Percentiles rank a stretch among this genome's conserved stretches.
Evolutionary conservation across 2,888 invertebrate genomes (phyloP).

Genomic region (Patella caerulea): DNA sequence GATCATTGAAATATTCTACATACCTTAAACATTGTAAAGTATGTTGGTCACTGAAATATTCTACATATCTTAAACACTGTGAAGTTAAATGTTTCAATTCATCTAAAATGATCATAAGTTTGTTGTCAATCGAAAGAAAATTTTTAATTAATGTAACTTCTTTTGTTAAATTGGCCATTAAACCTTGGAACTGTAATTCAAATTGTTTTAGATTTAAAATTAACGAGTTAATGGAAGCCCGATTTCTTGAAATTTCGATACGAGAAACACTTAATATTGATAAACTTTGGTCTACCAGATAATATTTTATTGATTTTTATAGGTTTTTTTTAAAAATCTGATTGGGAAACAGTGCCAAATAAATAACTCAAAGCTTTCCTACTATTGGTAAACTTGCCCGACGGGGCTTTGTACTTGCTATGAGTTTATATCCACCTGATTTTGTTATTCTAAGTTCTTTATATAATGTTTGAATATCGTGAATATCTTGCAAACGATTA

Average conservation of each 20-base stretch:
- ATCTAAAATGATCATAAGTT: background rate
- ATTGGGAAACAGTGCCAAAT: constrained; percentile 3
- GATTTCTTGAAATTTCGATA: background rate
- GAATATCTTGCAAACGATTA: no score
- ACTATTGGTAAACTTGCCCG: background rate
- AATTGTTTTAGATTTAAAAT: background rate
- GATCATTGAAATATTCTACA: background rate
- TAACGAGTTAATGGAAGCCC: background rate
- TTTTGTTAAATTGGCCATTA: background rate
- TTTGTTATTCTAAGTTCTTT: background rate
- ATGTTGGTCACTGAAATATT: no score
- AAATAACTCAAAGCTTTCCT: background rate
- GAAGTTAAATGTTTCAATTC: background rate
- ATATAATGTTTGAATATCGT: no score
- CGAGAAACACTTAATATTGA: background rate
- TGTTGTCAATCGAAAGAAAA: background rate
- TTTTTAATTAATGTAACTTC: background rate
- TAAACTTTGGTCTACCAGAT: background rate
- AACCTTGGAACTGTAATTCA: background rate
- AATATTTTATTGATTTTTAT: background rate
- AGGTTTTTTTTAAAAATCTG: background rate
- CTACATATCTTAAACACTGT: no score
- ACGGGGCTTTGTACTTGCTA: background rate
- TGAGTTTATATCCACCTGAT: background rate
- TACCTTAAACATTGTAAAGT: background rate